Conservation (phyloP, 2,797 vertebrate genomes). For the Eulemur rubriventer region DNA sequence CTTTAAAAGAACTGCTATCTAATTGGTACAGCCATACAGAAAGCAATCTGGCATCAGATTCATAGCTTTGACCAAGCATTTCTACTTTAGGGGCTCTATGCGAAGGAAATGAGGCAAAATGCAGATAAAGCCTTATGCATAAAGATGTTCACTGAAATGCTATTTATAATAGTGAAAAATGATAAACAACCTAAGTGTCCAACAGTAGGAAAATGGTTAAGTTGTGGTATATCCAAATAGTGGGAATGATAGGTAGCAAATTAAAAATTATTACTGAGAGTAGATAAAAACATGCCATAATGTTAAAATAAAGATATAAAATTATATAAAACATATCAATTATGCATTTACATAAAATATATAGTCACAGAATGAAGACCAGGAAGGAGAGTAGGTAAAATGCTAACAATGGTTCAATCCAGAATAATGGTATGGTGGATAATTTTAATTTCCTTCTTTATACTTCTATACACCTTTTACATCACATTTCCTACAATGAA, state of each 20-base stretch:
- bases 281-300: constrained; percentile 22
- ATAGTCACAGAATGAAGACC: constrained; percentile 32
- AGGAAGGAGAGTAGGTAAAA: constrained; percentile 48
- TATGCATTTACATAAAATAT: constrained; percentile 19
- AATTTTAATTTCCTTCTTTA: constrained; percentile 52
- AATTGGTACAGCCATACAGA: constrained; percentile 65
- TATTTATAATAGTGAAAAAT: constrained; percentile 67
- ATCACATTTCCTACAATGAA: constrained; percentile 40
- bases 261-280: constrained; percentile 47
- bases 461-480: constrained; percentile 17
- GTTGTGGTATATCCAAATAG: constrained; percentile 34
- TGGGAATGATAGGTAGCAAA: constrained; percentile 43
- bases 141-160: constrained; percentile 65
- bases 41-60: constrained; percentile 68
- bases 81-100: constrained; percentile 68
- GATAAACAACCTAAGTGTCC: constrained; percentile 57
- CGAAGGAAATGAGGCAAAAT: constrained; percentile 69
- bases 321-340: background rate
- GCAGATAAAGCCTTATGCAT: constrained; percentile 67
- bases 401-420: constrained; percentile 22
- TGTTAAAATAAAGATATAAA: constrained; percentile 44
- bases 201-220: constrained; percentile 55
- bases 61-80: constrained; percentile 76
- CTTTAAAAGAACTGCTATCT: constrained; percentile 60
- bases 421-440: background rate